Base-by-base conservation (phyloP, 2,888 invertebrate genomes). In the Smittia sp. region DNA sequence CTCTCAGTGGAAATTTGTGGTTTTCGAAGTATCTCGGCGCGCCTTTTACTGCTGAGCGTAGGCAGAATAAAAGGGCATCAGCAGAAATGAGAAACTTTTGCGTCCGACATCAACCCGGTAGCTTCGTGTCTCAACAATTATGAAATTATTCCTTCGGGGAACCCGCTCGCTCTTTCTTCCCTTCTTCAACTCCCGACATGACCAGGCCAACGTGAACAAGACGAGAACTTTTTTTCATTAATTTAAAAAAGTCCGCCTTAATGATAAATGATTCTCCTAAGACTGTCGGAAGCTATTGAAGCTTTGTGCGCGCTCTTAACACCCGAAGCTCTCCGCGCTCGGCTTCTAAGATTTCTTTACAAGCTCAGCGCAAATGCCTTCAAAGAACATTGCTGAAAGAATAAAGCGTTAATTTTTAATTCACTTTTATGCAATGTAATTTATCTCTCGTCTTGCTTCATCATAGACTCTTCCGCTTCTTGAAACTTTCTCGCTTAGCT, bases 401-500 rank as follows among this genome's bases (percentile, higher is more conserved):
- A 46, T 11, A 46, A 46, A 46, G 46, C 46, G 46, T 46, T 46
- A 46, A 46, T 46, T n/a, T 46, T n/a, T 46, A 46, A 46, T 46
- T 46, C 46, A 46, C 46, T 46, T 46, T 46, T 15, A n/a, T 46
- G 46, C 46, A 46, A 46, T 46, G 46, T 46, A 46, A 46, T 46
- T 46, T 46, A 46, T 46, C 46, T 46, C 15, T 46, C 46, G 32
- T 32, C 32, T 3, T 32, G 32, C 32, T 32, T 9, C 32, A 32
- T 32, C 32, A 32, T 32, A 32, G 32, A 32, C 32, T 32, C 32
- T 32, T 9, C 9, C 32, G 3, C 32, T 32, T 32, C 32, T 32
- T 15, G 46, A 46, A 46, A 46, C 46, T 46, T 15, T 46, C 46
- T 11, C 46, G 46, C 32, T 46, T 46, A 46, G 46, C 46, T 46